Evolutionary conservation across 2,888 invertebrate species (phyloP), one percentile per base, ranked within the genome.

Genomic region (Scaptomyza parva): DNA sequence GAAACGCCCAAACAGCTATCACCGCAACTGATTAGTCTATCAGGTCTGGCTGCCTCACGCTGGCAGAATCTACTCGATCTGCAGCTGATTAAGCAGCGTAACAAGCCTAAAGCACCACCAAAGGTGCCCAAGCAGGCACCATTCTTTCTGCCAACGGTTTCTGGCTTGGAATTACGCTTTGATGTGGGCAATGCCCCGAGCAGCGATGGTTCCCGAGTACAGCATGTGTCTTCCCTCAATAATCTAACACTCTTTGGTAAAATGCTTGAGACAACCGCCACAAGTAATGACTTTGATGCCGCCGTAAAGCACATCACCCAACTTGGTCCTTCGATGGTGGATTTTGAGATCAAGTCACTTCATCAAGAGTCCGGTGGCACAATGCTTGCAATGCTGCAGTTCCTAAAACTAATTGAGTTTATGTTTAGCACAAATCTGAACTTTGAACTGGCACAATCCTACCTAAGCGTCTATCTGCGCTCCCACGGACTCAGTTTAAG

Each of bases 141-240:
- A 0, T 99, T 99, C 93, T 99, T 99, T 90, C 92, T 99, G 51
- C 98, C 99, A 0, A 98, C 98, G 0, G 93, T 98, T 58, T 94
- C 97, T 0, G 96, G 96, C 1, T 92, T 98, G 17, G 95, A 96
- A 78, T 92, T 97, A 6, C 95, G 95, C 89, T 99, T 99, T 90
- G 96, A 96, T 89, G 90, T 96, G 2, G 92, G 93, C 3, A 91
- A 93, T 57, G 74, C 72, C 0, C 44, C 67, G 0, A 20, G 33
- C 2, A 92, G 92, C 26, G 73, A 84, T 9, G 83, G 88, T 1
- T 93, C 93, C 6, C 94, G 93, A 86, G 80, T 95, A 3, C 78
- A 94, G 28, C 92, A 93, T 47, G 93, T 94, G 1, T 92, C 93
- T 9, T 93, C 93, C 17, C 92, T 96, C 24, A 93, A 93, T 50